Evolutionary conservation across 2,113 vertebrate species (phyloP).

Genomic region (Marmota monax): DNA sequence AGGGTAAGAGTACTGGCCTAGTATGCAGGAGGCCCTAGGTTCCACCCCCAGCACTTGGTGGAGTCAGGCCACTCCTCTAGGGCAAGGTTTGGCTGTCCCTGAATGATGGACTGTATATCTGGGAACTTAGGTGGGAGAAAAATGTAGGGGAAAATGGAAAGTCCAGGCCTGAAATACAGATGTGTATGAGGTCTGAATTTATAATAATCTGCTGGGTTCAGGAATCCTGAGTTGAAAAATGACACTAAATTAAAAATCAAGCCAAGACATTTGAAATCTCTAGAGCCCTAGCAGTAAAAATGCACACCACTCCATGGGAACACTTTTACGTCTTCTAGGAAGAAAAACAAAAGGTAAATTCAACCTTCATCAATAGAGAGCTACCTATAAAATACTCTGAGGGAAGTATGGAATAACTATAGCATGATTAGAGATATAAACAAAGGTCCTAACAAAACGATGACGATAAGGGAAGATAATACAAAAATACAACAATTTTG

Average conservation of each 20-base stretch:
- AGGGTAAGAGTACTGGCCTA: neutral
- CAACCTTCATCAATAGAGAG: neutral
- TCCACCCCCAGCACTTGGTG: too few species aligned
- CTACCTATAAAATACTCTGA: neutral
- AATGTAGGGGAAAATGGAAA: neutral
- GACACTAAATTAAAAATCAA: slow-evolving; percentile 17
- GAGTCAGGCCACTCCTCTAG: neutral
- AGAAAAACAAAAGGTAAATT: neutral
- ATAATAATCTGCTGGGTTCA: neutral
- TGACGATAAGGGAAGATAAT: neutral
- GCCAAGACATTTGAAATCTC: neutral
- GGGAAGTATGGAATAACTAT: neutral
- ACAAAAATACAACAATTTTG: neutral
- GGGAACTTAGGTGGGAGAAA: neutral
- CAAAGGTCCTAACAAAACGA: neutral
- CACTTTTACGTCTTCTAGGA: neutral
- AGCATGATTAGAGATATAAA: neutral
- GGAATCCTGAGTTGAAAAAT: neutral
- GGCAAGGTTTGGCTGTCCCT: neutral
- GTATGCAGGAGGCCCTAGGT: neutral
- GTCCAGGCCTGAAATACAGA: neutral
- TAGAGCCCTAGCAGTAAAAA: slow-evolving; percentile 4
- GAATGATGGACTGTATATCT: neutral
- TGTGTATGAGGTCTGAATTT: neutral
- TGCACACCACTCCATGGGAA: neutral